A percentile compares a stretch with the other conserved stretches of the same genome.
These are phyloP conservation scores for Rapana venosa DNA, from an alignment of 2,888 invertebrate genomes.

Conservation along the genomic window DNA sequence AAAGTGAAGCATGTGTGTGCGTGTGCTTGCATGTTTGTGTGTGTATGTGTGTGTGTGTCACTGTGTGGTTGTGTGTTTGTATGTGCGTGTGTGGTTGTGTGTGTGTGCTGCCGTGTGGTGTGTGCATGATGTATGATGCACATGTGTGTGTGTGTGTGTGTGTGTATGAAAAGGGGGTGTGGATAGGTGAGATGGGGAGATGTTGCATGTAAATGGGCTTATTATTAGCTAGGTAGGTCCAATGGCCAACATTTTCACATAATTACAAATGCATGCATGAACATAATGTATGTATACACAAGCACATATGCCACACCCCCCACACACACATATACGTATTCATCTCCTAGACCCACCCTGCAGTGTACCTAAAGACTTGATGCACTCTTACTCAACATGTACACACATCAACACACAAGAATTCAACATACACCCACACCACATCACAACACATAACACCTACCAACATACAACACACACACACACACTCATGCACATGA, in stretches of 20 bases:
- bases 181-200: background rate
- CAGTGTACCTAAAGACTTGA: no score
- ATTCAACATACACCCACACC: no score
- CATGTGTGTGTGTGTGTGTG: background rate
- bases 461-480: no score
- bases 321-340: no score
- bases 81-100: background rate
- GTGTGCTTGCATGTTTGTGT: background rate
- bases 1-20: no score
- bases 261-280: no score
- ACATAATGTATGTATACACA: no score
- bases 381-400: no score
- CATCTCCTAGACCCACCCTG: no score
- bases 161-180: background rate
- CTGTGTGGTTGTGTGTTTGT: background rate
- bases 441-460: background rate
- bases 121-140: background rate
- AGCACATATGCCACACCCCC: no score
- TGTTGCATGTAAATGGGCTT: no score
- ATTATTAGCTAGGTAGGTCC: background rate
- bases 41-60: background rate
- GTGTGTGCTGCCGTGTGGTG: background rate
- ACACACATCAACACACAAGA: no score
- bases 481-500: slow-evolving; percentile 3
- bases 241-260: background rate